Conservation (phyloP, 2,797 vertebrate genomes). For the Neosilurus hyrtlii region DNA sequence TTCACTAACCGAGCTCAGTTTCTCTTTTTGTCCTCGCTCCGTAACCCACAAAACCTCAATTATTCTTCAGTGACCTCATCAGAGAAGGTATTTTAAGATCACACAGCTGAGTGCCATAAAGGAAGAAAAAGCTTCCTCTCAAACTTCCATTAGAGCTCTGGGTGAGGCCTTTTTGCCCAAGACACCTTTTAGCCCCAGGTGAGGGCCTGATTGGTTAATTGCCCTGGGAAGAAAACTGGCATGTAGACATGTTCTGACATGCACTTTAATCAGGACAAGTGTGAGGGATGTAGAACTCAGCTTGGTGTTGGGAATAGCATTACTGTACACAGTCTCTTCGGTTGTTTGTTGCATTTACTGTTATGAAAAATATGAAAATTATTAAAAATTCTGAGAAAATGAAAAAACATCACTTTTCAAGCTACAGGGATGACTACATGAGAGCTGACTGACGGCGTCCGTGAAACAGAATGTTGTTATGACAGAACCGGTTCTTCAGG, state of each 20-base stretch:
- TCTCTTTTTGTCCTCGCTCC: slow-evolving; percentile 75
- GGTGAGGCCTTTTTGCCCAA: slow-evolving; percentile 73
- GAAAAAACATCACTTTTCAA: not conserved
- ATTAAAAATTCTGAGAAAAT: not conserved
- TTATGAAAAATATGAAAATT: not conserved
- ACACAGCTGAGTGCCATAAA: slow-evolving; percentile 84
- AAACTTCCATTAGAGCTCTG: slow-evolving; percentile 77
- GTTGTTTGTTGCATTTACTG: not conserved
- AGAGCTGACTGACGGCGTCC: not conserved
- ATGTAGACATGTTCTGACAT: slow-evolving; percentile 81
- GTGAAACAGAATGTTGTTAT: not conserved
- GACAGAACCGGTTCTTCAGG: too few relatives aligned
- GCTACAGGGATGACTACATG: not conserved
- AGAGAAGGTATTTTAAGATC: slow-evolving; percentile 88
- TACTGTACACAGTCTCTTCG: not conserved
- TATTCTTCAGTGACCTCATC: slow-evolving; percentile 83
- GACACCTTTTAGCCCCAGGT: slow-evolving; percentile 84
- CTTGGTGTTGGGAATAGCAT: slow-evolving; percentile 3
- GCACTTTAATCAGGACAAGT: slow-evolving; percentile 70
- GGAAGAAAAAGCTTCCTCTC: slow-evolving; percentile 80
- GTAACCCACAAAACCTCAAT: slow-evolving; percentile 77
- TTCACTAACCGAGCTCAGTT: slow-evolving; percentile 67
- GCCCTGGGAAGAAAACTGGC: slow-evolving; percentile 86
- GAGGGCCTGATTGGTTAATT: slow-evolving; percentile 83
- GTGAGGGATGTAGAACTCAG: not conserved